These are phyloP conservation scores for Kryptopterus vitreolus DNA, from an alignment of 2,797 vertebrate species.

Conservation along the genomic window DNA sequence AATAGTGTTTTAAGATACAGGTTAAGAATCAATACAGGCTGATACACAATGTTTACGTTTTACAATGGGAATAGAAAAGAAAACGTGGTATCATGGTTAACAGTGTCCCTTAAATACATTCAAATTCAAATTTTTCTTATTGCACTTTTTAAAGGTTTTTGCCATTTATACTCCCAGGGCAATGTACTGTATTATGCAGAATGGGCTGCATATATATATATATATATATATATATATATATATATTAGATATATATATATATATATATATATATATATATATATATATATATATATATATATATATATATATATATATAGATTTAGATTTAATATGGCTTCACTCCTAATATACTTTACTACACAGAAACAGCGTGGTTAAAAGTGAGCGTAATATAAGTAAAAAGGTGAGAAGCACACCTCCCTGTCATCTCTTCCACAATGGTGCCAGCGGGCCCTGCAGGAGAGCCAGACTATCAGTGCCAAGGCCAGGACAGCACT, in stretches of 20 bases:
- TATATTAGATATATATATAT: too few species aligned
- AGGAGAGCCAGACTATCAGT: conserved; percentile 26
- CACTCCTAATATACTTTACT: neutral
- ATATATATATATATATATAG: too few species aligned
- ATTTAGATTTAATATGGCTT: too few species aligned
- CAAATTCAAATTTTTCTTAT: neutral
- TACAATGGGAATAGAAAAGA: neutral
- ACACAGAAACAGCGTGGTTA: conserved; percentile 5
- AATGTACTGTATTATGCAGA: neutral
- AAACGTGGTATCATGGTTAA: neutral
- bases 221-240: too few species aligned
- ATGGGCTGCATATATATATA: neutral
- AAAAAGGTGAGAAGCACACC: conserved; percentile 24
- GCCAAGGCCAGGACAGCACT: conserved; percentile 25
- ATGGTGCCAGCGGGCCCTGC: conserved; percentile 29
- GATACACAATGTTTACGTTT: neutral
- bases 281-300: too few species aligned
- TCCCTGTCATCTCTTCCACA: conserved; percentile 17
- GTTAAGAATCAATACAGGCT: neutral
- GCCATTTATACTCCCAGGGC: too few species aligned
- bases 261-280: too few species aligned
- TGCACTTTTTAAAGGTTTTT: neutral
- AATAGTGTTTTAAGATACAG: neutral
- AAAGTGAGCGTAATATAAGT: conserved; percentile 1
- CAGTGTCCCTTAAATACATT: neutral